Base-by-base conservation (phyloP, 2,113 vertebrate genomes). In the Chionis minor region DNA sequence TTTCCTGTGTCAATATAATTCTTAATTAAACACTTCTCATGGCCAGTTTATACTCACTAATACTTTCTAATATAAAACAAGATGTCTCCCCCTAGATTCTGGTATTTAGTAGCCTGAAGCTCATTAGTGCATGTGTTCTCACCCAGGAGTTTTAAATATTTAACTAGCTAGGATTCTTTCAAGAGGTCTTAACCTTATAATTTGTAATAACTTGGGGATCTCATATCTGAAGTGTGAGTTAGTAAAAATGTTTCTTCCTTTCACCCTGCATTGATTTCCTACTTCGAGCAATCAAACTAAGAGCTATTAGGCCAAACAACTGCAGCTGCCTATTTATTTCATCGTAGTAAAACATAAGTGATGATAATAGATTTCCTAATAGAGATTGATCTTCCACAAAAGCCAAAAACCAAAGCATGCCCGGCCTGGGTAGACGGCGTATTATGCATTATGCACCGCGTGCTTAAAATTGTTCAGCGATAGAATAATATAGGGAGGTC, bases 71-170 rank as follows among this genome's bases (percentile, higher is more conserved):
- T 97, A 91, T 94, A 94, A 95, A 97, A 94, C 88, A 89, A 93
- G 91, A 90, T 94, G 91, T 90, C 92, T 96, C 94, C 96, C 94
- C 38, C 86, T 77, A 93, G 89, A 97, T 93, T 90, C 91, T 91
- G 94, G 58, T 94, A 89, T 92, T 96, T 96, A 97, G 95, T 96
- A 96, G 97, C 97, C 96, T 92, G 91, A 96, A 98, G 98, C 97
- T 98, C 97, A 97, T 98, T 98, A 97, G 97, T 66, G 83, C 95
- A 90, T 96, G 83, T 59, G 67, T 49, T 97, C 96, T 97, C 91
- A 97, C 98, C 97, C 97, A 96, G 91, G 98, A 98, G 98, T 97
- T 98, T 98, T 98, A 98, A 97, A 98, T 98, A 98, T 98, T 98
- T 98, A 97, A 98, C 97, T 96, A 98, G 97, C 97, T 94, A 98